Conservation (phyloP, 2,888 invertebrate genomes). For the Ypsolopha scabrella region DNA sequence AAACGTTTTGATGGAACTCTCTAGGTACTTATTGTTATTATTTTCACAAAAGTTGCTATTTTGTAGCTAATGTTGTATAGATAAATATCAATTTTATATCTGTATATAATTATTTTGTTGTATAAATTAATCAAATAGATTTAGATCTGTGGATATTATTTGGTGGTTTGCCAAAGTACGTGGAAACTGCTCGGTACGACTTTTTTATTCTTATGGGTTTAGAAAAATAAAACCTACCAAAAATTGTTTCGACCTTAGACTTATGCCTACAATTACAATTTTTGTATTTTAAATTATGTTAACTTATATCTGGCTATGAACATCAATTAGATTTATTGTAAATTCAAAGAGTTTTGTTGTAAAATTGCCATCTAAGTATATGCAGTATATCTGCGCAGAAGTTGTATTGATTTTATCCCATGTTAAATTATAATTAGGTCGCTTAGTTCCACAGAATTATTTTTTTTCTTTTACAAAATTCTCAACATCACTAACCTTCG, state of each 20-base stretch:
- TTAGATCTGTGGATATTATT: constrained; percentile 47
- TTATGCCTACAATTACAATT: not conserved
- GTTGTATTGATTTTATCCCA: not conserved
- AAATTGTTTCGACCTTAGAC: constrained; percentile 17
- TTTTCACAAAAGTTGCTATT: constrained; percentile 39
- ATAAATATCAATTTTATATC: constrained; percentile 62
- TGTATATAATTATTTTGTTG: constrained; percentile 60
- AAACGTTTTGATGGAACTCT: constrained; percentile 26
- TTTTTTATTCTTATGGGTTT: constrained; percentile 17
- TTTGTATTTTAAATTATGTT: not conserved
- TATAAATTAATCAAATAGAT: constrained; percentile 59
- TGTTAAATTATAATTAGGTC: not conserved
- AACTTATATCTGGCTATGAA: constrained; percentile 11
- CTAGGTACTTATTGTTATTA: constrained; percentile 55
- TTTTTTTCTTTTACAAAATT: not conserved
- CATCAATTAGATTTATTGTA: not conserved
- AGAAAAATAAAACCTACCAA: constrained; percentile 33
- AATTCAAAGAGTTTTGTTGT: not conserved
- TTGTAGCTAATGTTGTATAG: constrained; percentile 46
- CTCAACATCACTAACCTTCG: constrained; percentile 39
- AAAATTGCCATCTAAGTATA: not conserved
- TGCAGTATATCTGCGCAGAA: not conserved
- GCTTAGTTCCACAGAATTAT: constrained; percentile 2
- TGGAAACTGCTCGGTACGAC: not conserved
- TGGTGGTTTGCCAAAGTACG: constrained; percentile 13